Conservation (phyloP, 2,888 invertebrate species). For the Oeneis ivallda region DNA sequence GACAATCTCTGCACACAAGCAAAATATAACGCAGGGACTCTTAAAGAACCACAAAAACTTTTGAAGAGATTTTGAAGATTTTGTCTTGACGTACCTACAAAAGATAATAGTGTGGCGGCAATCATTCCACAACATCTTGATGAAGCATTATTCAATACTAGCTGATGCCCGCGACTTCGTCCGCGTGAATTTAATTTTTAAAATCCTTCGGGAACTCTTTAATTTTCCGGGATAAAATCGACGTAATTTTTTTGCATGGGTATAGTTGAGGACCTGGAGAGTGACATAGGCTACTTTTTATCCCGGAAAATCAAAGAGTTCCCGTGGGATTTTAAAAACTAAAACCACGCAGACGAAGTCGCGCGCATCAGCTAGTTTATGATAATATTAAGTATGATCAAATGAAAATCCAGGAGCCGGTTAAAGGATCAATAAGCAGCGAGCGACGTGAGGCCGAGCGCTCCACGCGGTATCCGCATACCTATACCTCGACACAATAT, state of each 20-base stretch:
- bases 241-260: too few relatives aligned
- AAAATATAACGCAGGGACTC: not conserved
- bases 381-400: too few relatives aligned
- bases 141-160: constrained; percentile 19
- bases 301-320: too few relatives aligned
- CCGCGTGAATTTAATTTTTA: too few relatives aligned
- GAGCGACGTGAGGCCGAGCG: constrained; percentile 44
- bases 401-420: constrained; percentile 40
- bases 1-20: not conserved
- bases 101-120: not conserved
- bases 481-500: constrained; percentile 42
- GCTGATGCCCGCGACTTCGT: too few relatives aligned
- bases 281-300: too few relatives aligned
- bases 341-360: too few relatives aligned
- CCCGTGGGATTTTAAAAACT: too few relatives aligned
- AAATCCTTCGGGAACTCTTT: too few relatives aligned
- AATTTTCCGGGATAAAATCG: too few relatives aligned
- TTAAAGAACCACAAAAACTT: not conserved
- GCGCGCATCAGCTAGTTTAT: too few relatives aligned
- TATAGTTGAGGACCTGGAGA: too few relatives aligned
- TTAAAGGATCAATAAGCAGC: constrained; percentile 48
- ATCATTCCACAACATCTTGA: not conserved
- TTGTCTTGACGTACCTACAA: not conserved
- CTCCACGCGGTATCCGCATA: not conserved
- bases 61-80: constrained; percentile 6